Evolutionary conservation across 2,113 vertebrate genomes (phyloP).

Genomic region (Entelurus aequoreus): DNA sequence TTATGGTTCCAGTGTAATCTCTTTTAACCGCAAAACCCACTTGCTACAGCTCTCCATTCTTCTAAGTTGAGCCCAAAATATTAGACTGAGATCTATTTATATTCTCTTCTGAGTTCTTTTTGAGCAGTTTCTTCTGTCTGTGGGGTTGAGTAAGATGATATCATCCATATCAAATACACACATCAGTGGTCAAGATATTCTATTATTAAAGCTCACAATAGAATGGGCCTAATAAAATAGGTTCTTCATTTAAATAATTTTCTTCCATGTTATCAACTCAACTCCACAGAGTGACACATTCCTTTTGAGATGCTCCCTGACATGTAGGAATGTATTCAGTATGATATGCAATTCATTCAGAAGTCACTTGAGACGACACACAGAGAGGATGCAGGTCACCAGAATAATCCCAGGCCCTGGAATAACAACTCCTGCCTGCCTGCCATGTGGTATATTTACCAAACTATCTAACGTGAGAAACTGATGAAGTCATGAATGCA

Average conservation of each 20-base stretch:
- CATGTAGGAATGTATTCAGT: slow-evolving; percentile 20
- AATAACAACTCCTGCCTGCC: slow-evolving; percentile 39
- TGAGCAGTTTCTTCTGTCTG: slow-evolving; percentile 19
- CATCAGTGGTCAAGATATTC: slow-evolving; percentile 7
- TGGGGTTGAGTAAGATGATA: slow-evolving; percentile 10
- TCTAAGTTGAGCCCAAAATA: slow-evolving; percentile 15
- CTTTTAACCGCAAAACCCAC: not conserved
- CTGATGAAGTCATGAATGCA: slow-evolving; percentile 7
- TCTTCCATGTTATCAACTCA: slow-evolving; percentile 28
- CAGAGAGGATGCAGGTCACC: slow-evolving; percentile 23
- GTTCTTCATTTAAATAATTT: not conserved
- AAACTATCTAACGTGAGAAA: slow-evolving; percentile 28
- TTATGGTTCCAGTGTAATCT: not conserved
- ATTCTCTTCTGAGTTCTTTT: slow-evolving; percentile 6
- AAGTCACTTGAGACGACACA: slow-evolving; percentile 33
- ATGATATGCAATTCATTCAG: slow-evolving; percentile 31
- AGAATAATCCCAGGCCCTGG: slow-evolving; percentile 37
- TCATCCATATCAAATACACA: slow-evolving; percentile 5
- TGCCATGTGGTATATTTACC: slow-evolving; percentile 40
- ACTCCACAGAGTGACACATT: slow-evolving; percentile 26
- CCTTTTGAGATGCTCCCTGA: slow-evolving; percentile 23
- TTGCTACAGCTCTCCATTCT: not conserved
- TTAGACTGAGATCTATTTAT: slow-evolving; percentile 25
- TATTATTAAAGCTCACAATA: slow-evolving; percentile 6
- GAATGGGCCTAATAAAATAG: slow-evolving; percentile 1